Evolutionary conservation across 1,140 invertebrate species (phyloP), one percentile per base, ranked within the genome.

Genomic region (Drosophila nigromelanica): DNA sequence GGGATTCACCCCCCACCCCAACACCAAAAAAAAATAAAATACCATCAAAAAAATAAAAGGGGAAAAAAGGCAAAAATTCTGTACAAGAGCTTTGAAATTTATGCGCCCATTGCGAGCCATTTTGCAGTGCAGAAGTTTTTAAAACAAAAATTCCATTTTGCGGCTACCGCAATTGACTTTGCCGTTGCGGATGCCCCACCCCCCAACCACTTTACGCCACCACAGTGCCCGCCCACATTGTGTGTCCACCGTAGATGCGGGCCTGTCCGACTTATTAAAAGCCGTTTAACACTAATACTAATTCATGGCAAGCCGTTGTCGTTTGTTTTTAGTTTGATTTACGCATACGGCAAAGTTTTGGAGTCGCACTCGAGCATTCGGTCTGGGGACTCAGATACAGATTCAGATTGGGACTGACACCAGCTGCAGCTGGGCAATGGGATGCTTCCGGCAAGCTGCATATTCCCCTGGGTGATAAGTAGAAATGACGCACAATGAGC

Each of bases 101-200:
- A 85, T 85, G 80, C 73, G 80, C 80, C 80, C 80, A 85, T 76
- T 45, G 80, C 80, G 80, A 80, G 80, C 76, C 80, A 85, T 83
- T 83, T 80, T 67, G 72, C 73, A 83, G 71, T 70, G 79, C 59
- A 62, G 64, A 82, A 83, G 52, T 79, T 83, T 78, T 75, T 60
- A 71, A 69, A 79, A 51, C 54, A 73, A 73, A 73, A 73, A 73
- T 85, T 85, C 75, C 76, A 85, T 83, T 85, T 83, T 85, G 80
- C 77, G 80, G 80, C 69, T 59, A 71, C 73, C 78, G 73, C 73
- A 81, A 81, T 81, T 81, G 78, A 81, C 78, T 85, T 85, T 85
- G 73, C 76, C 75, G 80, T 83, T 68, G 79, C 56, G 54, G 77
- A 71, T 69, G 77, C 55, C 42, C 39, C 18, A 18, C 18, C 21